Base-by-base conservation (phyloP, 2,113 vertebrate genomes). In the Geococcyx californianus region DNA sequence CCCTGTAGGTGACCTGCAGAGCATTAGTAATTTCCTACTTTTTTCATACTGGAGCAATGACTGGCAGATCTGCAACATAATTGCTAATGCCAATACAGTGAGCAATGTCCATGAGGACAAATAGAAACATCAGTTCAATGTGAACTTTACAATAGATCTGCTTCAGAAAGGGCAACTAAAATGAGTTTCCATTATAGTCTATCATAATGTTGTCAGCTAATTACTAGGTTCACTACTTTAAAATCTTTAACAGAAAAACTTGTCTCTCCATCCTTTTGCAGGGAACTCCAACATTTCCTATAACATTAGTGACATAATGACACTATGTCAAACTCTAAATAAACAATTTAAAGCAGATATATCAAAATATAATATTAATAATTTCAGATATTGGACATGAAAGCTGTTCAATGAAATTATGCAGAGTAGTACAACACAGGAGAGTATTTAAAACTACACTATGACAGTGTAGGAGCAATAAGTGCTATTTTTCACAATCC, bases 341-440 rank as follows among this genome's bases (percentile, higher is more conserved):
- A 82, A 91, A 87, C 14, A 84, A 85, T 52, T 93, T 94, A 89
- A 96, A 52, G 33, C 31, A 87, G 18, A 54, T 78, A 82, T 85
- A 86, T 93, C 96, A 81, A 93, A 94, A 83, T 12, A 89, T 78
- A 96, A 90, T n/a, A n/a, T 93, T 94, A 77, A n/a, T 74, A 94
- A 67, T 81, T 96, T 83, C 33, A 85, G 78, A 38, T n/a, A 84
- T 40, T 90, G 81, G 15, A 66, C 38, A 73, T 84, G 49, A 91
- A 95, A 97, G 91, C 28, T 78, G 8, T 52, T 94, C 89, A 95
- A 24, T 92, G 52, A 95, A 96, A 94, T 96, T 89, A 68, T 78
- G 29, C 18, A 19, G 40, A 92, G n/a, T 28, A 84, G 21, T 49
- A 16, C 29, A 87, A 82, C 24, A 42, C 58, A 60, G n/a, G n/a